phyloP scores from a whole-genome alignment of 2,797 vertebrate species.

The Martes flavigula region DNA sequence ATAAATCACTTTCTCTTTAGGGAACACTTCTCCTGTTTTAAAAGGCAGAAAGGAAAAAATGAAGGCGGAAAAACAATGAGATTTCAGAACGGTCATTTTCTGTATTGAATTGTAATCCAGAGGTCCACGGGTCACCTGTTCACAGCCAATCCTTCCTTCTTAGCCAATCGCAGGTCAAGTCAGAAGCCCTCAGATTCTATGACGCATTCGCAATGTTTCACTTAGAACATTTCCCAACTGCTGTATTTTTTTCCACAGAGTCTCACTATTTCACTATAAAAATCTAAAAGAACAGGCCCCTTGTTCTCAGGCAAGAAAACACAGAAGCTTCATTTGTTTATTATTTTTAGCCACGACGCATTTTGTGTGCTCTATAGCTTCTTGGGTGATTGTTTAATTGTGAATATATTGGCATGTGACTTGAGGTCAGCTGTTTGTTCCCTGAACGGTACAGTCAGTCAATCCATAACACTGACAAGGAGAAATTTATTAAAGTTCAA shows the following conservation, averaged over 20 bases:
- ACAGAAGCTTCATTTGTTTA: constrained; percentile 75
- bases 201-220: neutral
- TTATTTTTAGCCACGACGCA: constrained; percentile 55
- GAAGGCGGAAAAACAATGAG: neutral
- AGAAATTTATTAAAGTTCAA: constrained; percentile 50
- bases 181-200: neutral
- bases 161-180: constrained; percentile 37
- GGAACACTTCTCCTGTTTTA: constrained; percentile 20
- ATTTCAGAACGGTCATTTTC: neutral
- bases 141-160: neutral
- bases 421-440: constrained; percentile 59
- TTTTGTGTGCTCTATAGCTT: constrained; percentile 54
- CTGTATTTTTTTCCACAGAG: constrained; percentile 24
- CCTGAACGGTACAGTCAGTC: constrained; percentile 45
- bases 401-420: constrained; percentile 18
- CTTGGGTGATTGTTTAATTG: constrained; percentile 57
- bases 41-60: constrained; percentile 2
- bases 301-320: constrained; percentile 67
- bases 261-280: constrained; percentile 65
- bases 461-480: neutral
- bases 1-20: constrained; percentile 18
- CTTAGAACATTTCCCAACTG: constrained; percentile 35
- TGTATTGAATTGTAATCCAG: neutral
- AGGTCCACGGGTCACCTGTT: neutral
- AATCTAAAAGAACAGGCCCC: constrained; percentile 62